Base-by-base conservation (phyloP, 2,113 vertebrate species). In the Phalacrocorax brasilianus region DNA sequence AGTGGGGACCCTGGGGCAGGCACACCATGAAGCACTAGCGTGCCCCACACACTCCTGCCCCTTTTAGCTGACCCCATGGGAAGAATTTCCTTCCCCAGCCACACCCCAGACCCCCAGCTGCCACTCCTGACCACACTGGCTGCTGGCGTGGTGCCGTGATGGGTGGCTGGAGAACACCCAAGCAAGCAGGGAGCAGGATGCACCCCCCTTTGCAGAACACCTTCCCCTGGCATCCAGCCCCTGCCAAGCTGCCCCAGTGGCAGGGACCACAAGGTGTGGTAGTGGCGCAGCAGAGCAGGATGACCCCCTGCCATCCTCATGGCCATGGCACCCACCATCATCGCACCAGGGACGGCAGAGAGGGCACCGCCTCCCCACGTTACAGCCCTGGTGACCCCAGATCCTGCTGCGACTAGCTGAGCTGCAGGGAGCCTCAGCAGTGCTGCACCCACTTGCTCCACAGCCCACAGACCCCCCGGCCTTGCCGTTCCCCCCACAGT, bases 91-190 rank as follows among this genome's bases (percentile, higher is more conserved):
- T 79, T 56, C 35, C 72, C 83, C 58, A 58, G 17, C 30, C 52
- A 40, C 20, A 5, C 5, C 33, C 16, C 3, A 4, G 50, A 30
- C 35, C 4, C 65, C n/a, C 53, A 9, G 38, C 2, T 61, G 32
- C 30, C 70, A 58, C 5, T 24, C 8, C 19, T 8, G 4, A 49
- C 61, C 66, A 45, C 0, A 1, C 40, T n/a, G 22, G 44, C 65
- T 81, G 65, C 2, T 0, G 3, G 42, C 7, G 1, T 4, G 2
- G 50, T 70, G 59, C 73, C 4, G 0, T 30, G 84, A 56, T 11
- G 21, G 47, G 19, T 20, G 76, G 75, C 52, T 2, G 0, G 65
- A 71, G 0, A 2, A 30, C 47, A 58, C 19, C 23, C 7, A 4
- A 55, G 27, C 15, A 5, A 77, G 59, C 49, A 38, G 24, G 70